Evolutionary conservation across 1,140 invertebrate species (phyloP).

Genomic region (Cardiocondyla obscurior): DNA sequence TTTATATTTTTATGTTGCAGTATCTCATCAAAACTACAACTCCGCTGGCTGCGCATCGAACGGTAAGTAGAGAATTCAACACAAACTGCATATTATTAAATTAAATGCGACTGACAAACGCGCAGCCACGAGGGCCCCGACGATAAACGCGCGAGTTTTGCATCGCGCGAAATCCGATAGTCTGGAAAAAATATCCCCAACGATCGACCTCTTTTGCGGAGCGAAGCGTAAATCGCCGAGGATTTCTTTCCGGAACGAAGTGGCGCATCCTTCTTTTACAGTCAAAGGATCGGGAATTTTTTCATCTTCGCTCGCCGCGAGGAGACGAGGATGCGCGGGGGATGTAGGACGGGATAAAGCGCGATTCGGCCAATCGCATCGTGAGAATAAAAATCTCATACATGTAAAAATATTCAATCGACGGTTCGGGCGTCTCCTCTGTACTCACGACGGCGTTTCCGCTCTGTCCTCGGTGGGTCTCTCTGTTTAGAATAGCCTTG

Average conservation of each 20-base stretch:
- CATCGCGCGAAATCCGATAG: background rate
- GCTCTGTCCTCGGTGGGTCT: conserved; percentile 50
- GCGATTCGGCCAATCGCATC: conserved; percentile 60
- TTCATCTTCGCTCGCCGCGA: background rate
- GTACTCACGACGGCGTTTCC: conserved; percentile 41
- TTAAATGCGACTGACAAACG: background rate
- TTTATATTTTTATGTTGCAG: too few species aligned
- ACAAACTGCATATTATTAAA: background rate
- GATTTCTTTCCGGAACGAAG: conserved; percentile 56
- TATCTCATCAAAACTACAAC: too few species aligned
- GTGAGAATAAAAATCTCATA: conserved; percentile 76
- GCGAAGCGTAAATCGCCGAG: conserved; percentile 61
- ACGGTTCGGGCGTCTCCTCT: conserved; percentile 21
- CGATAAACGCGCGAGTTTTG: conserved; percentile 1
- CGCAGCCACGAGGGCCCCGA: background rate
- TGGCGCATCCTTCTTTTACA: conserved; percentile 47
- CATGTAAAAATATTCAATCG: conserved; percentile 79
- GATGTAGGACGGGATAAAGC: conserved; percentile 49
- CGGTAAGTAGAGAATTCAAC: too few species aligned
- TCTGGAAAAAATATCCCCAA: conserved; percentile 19
- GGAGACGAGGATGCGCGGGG: background rate
- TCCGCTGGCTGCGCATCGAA: too few species aligned
- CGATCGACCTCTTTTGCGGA: conserved; percentile 37
- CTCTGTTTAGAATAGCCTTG: conserved; percentile 57
- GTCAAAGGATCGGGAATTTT: conserved; percentile 47